Base-by-base conservation (phyloP, 2,797 vertebrate genomes). In the Macrochelys suwanniensis region DNA sequence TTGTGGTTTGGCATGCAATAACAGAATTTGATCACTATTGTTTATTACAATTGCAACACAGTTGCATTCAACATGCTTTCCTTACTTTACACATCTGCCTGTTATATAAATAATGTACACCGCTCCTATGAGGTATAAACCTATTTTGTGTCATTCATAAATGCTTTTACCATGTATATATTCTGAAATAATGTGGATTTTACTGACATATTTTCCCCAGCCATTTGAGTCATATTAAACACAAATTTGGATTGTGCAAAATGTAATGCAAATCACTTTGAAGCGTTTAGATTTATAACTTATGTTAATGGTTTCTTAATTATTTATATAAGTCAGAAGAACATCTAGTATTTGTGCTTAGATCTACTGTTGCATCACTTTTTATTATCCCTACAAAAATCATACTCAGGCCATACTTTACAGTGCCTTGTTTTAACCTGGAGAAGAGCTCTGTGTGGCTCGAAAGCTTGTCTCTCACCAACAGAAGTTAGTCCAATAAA, bases 41-140 rank as follows among this genome's bases (percentile, higher is more conserved):
- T 82, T 94, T 95, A 61, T 91, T 94, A 5, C 76, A 86, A 85
- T 78, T 91, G 33, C 54, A 90, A 71, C 68, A 81, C 56, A 81
- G 4, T 21, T 49, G 49, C 84, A 92, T 68, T 68, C 89, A 93
- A 33, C 90, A n/a, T 68, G 11, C 82, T 97, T 95, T 95, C 80
- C 95, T 93, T 95, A 92, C 37, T 90, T 91, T 57, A 90, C 65
- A 89, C 68, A 91, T 90, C 91, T 95, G 84, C 49, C 49, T 86
- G 68, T 92, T 92, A 74, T 16, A 47, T 76, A 47, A 47, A 77
- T 49, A 77, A 28, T 8, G 15, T 31, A 31, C 12, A 47, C 25
- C 49, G 71, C 21, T 76, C 11, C 71, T 28, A 76, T 76, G 25
- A 76, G 12, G 42, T 77, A 77, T 49, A 96, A 95, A 17, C 23